These are phyloP conservation scores for Chaitophorus viminalis DNA, from an alignment of 2,888 invertebrate genomes.

Conservation along the genomic window DNA sequence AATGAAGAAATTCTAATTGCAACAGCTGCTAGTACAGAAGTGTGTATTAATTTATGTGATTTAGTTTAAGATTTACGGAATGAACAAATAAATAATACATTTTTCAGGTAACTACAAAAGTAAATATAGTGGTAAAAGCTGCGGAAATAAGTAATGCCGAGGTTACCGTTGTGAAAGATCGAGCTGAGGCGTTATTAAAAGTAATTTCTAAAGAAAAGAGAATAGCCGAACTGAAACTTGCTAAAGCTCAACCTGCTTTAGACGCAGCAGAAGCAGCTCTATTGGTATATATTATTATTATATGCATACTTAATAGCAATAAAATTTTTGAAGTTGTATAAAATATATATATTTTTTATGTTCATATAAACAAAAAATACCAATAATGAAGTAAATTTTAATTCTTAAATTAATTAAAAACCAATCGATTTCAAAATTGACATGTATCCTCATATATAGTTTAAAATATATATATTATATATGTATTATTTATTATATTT, in stretches of 20 bases:
- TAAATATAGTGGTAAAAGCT: constrained; percentile 92
- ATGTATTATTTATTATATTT: not conserved
- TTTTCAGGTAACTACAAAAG: constrained; percentile 76
- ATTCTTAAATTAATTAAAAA: not conserved
- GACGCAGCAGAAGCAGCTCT: constrained; percentile 94
- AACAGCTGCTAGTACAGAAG: constrained; percentile 73
- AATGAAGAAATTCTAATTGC: constrained; percentile 94
- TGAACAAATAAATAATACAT: not conserved
- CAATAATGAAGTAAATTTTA: not conserved
- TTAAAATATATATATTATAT: too few relatives aligned
- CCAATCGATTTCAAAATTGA: not conserved
- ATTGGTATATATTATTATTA: constrained; percentile 67
- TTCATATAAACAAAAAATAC: not conserved
- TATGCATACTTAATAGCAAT: not conserved
- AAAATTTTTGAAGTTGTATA: not conserved
- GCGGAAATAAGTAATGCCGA: constrained; percentile 95
- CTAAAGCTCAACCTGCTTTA: constrained; percentile 93
- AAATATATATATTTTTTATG: not conserved
- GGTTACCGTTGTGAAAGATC: constrained; percentile 94
- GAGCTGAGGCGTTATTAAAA: constrained; percentile 87
- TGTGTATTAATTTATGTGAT: not conserved
- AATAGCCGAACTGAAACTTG: constrained; percentile 89
- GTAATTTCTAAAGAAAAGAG: constrained; percentile 91
- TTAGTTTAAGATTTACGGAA: not conserved
- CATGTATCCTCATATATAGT: too few relatives aligned